Conservation (phyloP, 2,113 vertebrate species). For the Neolamprologus ventralis region DNA sequence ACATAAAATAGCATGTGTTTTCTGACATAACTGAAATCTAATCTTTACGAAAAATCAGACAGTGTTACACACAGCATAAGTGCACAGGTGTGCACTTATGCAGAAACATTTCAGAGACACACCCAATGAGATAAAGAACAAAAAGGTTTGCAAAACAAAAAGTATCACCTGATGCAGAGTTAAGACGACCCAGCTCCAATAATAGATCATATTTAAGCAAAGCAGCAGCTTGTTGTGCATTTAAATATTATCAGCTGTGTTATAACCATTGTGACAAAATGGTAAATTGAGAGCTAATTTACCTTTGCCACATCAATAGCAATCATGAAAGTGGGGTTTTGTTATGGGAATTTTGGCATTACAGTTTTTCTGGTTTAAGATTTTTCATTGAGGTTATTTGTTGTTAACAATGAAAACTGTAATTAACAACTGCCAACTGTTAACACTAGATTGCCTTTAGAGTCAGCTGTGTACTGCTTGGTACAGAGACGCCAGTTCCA, state of each 20-base stretch:
- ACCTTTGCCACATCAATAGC: not conserved
- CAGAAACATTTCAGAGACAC: not conserved
- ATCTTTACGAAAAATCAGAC: accelerated
- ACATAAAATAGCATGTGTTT: not conserved
- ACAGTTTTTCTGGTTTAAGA: not conserved
- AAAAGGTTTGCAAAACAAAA: not conserved
- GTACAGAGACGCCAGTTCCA: not conserved
- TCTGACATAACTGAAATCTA: not conserved
- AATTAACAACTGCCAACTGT: not conserved
- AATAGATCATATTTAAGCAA: not conserved
- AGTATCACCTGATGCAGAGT: not conserved
- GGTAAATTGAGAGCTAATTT: not conserved
- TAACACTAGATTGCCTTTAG: not conserved
- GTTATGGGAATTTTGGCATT: not conserved
- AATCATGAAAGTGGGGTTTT: not conserved
- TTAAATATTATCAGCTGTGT: not conserved
- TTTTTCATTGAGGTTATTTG: not conserved
- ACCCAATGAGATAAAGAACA: not conserved
- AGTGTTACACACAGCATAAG: not conserved
- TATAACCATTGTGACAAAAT: not conserved
- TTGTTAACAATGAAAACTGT: not conserved
- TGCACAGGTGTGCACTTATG: not conserved
- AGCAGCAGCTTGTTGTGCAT: not conserved
- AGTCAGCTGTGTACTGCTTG: not conserved
- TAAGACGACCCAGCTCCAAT: not conserved